Base-by-base conservation (phyloP, 2,113 vertebrate species). In the Sigmodon hispidus region DNA sequence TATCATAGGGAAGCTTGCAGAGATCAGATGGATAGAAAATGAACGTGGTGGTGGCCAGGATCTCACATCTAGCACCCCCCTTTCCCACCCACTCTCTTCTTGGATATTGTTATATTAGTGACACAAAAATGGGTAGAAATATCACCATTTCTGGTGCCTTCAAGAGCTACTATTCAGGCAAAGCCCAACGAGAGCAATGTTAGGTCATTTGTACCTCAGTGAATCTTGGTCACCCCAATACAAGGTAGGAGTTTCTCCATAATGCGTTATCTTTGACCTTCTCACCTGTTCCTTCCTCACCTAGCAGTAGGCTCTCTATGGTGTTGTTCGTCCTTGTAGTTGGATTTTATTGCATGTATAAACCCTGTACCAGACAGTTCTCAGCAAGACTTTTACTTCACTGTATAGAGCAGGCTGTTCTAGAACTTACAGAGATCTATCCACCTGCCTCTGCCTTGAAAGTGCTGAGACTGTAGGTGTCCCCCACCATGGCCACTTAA, bases 141-240 rank as follows among this genome's bases (percentile, higher is more conserved):
- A 52, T 7, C 57, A 15, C n/a, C 0, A 1, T 45, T 31, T 76
- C 55, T 73, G 50, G 81, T 21, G 3, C 3, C 52, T 40, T 57
- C 17, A n/a, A 22, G n/a, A 69, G 55, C 19, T 2, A 3, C 26
- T 12, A 26, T 77, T 36, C 26, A 65, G 34, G 29, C 55, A 24
- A 21, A n/a, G n/a, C 17, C 59, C 57, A 36, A 0, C 19, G 67
- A n/a, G 10, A 17, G 2, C 63, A n/a, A 29, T 24, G 0, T 15
- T 45, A 75, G 10, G 31, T 36, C 19, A 48, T 63, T 4, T 24
- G 70, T 43, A 7, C 55, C 85, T 70, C 50, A 1, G 2, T 8
- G 75, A 29, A 40, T 5, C 67, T 29, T 3, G 48, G 43, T 1
- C 31, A 55, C 70, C 45, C 29, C 4, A 15, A n/a, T 4, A 43